These are phyloP conservation scores for Colinus virginianus DNA, from an alignment of 2,113 vertebrate genomes.

Conservation along the genomic window DNA sequence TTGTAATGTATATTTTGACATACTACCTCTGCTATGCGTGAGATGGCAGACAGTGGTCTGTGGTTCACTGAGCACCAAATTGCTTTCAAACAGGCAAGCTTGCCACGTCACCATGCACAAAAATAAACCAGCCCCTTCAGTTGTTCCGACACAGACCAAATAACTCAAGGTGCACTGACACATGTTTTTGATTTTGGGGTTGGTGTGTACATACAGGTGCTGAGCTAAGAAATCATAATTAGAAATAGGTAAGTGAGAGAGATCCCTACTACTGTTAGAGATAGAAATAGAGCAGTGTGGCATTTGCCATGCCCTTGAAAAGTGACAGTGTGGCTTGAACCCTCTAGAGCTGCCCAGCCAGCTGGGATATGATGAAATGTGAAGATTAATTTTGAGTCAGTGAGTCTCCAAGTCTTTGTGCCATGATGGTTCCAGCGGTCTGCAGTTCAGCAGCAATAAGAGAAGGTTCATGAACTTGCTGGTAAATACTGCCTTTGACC, in stretches of 20 bases:
- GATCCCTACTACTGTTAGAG: neutral
- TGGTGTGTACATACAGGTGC: neutral
- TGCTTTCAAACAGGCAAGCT: neutral
- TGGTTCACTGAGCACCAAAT: neutral
- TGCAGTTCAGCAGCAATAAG: neutral
- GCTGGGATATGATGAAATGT: neutral
- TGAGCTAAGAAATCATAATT: neutral
- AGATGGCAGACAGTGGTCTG: neutral
- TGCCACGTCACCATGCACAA: neutral
- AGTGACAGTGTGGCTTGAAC: neutral
- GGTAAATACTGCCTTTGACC: neutral
- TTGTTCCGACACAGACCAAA: neutral
- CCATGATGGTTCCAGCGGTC: neutral
- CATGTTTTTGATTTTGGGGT: neutral
- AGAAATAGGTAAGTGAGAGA: neutral
- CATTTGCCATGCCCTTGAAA: neutral
- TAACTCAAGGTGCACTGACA: neutral
- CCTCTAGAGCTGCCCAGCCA: neutral
- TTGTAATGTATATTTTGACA: conserved; percentile 38
- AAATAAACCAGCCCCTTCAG: neutral
- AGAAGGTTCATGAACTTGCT: neutral
- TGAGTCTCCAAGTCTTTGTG: rapidly evolving
- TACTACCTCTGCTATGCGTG: neutral
- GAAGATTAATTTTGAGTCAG: neutral
- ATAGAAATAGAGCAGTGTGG: neutral